Conservation (phyloP, 2,113 vertebrate species). For the Columba janthina region DNA sequence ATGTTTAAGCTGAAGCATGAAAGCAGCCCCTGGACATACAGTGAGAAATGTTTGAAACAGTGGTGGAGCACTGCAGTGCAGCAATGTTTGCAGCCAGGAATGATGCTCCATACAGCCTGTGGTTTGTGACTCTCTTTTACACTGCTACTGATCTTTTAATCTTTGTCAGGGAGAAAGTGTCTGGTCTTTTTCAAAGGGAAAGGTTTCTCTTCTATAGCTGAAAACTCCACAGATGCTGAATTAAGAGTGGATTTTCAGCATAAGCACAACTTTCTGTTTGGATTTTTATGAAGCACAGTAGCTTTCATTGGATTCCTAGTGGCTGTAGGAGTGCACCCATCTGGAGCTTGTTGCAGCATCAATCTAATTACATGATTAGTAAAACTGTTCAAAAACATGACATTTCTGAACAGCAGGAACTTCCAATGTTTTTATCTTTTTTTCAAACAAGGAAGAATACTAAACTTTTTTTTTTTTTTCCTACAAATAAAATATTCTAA, state of each 20-base stretch:
- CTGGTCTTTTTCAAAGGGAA: background rate
- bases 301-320: background rate
- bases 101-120: background rate
- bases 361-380: background rate
- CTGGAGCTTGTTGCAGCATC: background rate
- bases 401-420: background rate
- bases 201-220: background rate
- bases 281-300: background rate
- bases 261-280: background rate
- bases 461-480: background rate
- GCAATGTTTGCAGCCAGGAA: background rate
- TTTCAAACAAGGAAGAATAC: background rate
- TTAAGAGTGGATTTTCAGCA: background rate
- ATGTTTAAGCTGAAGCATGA: background rate
- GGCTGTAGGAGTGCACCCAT: background rate
- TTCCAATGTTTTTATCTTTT: background rate
- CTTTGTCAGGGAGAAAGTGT: background rate
- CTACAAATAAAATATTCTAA: background rate
- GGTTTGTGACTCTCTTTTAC: background rate
- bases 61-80: fast-evolving
- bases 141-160: background rate
- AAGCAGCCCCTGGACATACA: background rate
- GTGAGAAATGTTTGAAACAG: background rate
- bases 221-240: background rate
- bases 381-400: background rate